Conservation (phyloP, 2,888 invertebrate genomes). For the Seira sanloemensis region DNA sequence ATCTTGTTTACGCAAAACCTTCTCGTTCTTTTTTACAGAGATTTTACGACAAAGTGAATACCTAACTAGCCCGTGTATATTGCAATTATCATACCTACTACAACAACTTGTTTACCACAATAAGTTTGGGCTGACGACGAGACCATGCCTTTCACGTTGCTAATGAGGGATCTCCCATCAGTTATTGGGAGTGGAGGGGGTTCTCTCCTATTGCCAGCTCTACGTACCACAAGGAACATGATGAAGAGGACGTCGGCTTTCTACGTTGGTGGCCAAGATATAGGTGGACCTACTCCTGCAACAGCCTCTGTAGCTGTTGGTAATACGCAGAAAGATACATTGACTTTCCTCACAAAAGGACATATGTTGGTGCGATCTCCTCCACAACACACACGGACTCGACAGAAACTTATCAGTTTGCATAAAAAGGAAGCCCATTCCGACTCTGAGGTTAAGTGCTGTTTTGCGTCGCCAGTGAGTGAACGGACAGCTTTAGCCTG, state of each 20-base stretch:
- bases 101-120: no score
- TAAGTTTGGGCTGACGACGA: no score
- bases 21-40: no score
- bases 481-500: slow-evolving; percentile 69
- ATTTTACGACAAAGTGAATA: no score
- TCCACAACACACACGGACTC: background rate
- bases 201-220: background rate
- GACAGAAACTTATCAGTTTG: slow-evolving; percentile 54
- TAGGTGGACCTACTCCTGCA: background rate
- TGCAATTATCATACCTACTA: no score
- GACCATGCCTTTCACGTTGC: no score
- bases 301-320: background rate
- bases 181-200: slow-evolving; percentile 15
- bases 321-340: background rate
- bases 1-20: no score
- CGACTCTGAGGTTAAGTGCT: slow-evolving; percentile 61
- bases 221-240: background rate
- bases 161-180: background rate
- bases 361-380: background rate
- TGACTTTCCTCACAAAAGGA: background rate
- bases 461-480: slow-evolving; percentile 74
- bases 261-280: slow-evolving; percentile 1
- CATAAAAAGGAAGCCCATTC: slow-evolving; percentile 44
- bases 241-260: background rate
- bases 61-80: no score